These are phyloP conservation scores for Spatulosminthurus flaviceps DNA, from an alignment of 2,888 invertebrate species.

Conservation along the genomic window DNA sequence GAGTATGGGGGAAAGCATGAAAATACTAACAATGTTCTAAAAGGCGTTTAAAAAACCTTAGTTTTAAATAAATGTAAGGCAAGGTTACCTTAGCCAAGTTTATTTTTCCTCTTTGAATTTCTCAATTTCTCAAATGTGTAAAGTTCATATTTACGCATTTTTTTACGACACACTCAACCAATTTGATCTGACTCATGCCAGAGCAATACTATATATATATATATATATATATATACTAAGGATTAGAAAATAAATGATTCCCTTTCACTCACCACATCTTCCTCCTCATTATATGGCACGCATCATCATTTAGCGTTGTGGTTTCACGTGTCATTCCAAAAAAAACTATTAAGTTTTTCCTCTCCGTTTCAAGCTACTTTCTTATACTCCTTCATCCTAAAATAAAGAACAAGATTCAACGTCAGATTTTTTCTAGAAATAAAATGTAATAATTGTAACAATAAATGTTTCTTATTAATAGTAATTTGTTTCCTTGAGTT, in stretches of 20 bases:
- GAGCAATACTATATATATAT: too few relatives aligned
- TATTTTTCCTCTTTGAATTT: too few relatives aligned
- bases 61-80: background rate
- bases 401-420: too few relatives aligned
- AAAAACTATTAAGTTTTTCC: background rate
- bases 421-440: too few relatives aligned
- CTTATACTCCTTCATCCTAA: background rate
- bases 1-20: background rate
- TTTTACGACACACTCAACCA: background rate
- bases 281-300: background rate
- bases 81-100: background rate
- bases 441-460: too few relatives aligned
- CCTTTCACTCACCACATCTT: conserved; percentile 15
- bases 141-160: conserved; percentile 4
- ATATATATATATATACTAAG: too few relatives aligned
- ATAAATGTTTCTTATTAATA: too few relatives aligned
- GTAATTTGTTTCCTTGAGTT: too few relatives aligned
- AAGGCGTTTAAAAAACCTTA: too few relatives aligned
- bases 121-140: background rate
- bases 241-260: conserved; percentile 5
- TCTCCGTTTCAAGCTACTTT: conserved; percentile 5
- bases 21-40: too few relatives aligned
- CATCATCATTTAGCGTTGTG: conserved; percentile 8
- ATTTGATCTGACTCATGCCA: background rate
- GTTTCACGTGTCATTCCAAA: background rate